These are phyloP conservation scores for Phrynocephalus versicolor DNA, from an alignment of 2,113 vertebrate species.

Conservation along the genomic window DNA sequence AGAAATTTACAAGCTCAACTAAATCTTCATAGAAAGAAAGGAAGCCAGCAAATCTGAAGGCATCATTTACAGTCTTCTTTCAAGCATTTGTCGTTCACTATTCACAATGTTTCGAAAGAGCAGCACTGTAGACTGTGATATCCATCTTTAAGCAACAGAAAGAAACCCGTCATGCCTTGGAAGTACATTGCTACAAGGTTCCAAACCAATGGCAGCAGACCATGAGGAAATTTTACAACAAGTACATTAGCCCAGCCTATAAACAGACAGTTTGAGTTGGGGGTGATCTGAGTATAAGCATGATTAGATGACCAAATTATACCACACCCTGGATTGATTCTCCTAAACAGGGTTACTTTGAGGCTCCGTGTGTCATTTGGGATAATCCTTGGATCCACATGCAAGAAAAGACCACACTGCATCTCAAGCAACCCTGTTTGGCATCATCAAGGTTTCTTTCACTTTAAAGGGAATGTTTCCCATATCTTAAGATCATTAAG, in stretches of 20 bases:
- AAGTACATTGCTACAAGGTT: constrained; percentile 9
- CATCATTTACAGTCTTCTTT: not conserved
- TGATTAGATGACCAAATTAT: no score
- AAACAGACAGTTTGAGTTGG: not conserved
- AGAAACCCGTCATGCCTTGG: constrained; percentile 32
- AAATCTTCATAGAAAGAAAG: constrained; percentile 16
- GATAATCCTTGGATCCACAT: no score
- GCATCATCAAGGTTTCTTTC: no score
- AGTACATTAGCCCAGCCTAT: not conserved
- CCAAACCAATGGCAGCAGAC: constrained; percentile 18
- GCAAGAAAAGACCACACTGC: no score
- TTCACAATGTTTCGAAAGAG: constrained; percentile 45
- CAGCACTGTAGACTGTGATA: constrained; percentile 44
- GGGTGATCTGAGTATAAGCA: not conserved
- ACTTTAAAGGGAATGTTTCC: no score
- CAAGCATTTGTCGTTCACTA: constrained; percentile 50
- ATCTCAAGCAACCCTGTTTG: no score
- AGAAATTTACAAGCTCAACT: not conserved
- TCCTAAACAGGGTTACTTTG: no score
- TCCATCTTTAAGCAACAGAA: constrained; percentile 32
- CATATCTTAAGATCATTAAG: no score
- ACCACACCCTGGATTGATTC: no score
- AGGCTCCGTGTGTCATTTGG: no score
- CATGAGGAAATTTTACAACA: not conserved
- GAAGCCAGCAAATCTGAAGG: not conserved